phyloP scores from a whole-genome alignment of 2,888 invertebrate species.

The Shargacucullia verbasci region DNA sequence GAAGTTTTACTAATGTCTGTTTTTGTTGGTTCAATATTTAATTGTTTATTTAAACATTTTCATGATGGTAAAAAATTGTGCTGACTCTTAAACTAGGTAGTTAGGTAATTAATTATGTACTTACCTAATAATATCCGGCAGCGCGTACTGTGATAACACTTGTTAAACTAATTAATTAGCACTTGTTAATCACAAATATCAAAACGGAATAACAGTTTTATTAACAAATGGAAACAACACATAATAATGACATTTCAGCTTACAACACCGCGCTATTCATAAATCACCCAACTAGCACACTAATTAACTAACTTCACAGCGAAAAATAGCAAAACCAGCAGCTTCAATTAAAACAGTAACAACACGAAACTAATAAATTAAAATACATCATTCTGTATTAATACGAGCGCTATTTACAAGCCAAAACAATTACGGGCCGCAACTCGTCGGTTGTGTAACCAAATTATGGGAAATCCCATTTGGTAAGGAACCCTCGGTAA shows the following conservation, averaged over 20 bases:
- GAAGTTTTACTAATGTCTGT: slow-evolving; percentile 36
- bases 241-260: slow-evolving; percentile 35
- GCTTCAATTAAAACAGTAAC: slow-evolving; percentile 54
- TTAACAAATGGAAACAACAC: slow-evolving; percentile 34
- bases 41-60: slow-evolving; percentile 25
- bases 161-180: slow-evolving; percentile 42
- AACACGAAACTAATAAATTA: slow-evolving; percentile 51
- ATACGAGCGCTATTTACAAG: slow-evolving; percentile 59
- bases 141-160: slow-evolving; percentile 14
- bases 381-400: slow-evolving; percentile 56
- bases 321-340: slow-evolving; percentile 51
- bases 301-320: slow-evolving; percentile 71
- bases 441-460: slow-evolving; percentile 79
- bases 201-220: slow-evolving; percentile 34
- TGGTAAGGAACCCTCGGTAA: slow-evolving; percentile 78
- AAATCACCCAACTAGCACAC: slow-evolving; percentile 18
- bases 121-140: neutral
- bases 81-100: slow-evolving; percentile 3
- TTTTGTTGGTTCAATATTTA: slow-evolving; percentile 30
- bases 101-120: neutral
- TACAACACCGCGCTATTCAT: neutral
- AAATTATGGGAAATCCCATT: slow-evolving; percentile 85
- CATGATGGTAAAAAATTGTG: neutral
- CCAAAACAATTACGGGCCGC: slow-evolving; percentile 75
- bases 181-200: slow-evolving; percentile 23